Conservation (phyloP, 2,113 vertebrate genomes). For the Pogona vitticeps region DNA sequence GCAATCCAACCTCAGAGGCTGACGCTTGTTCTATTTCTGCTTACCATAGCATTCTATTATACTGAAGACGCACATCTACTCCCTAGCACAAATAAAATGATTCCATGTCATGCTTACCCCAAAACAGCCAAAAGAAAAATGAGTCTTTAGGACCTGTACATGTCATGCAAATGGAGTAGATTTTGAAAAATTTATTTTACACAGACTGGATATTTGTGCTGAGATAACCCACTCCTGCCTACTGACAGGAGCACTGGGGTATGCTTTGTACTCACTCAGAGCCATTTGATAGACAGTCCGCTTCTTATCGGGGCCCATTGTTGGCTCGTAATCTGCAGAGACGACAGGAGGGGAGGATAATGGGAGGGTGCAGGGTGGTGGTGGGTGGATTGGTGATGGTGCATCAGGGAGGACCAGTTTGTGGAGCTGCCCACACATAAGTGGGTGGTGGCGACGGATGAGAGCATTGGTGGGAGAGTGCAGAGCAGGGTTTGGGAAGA, state of each 20-base stretch:
- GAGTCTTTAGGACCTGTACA: neutral
- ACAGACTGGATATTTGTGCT: neutral
- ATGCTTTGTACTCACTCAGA: slow-evolving; percentile 81
- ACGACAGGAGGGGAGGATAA: slow-evolving; percentile 11
- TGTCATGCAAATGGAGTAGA: neutral
- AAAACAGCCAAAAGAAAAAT: neutral
- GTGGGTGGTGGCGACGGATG: slow-evolving; percentile 22
- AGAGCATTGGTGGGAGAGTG: slow-evolving; percentile 17
- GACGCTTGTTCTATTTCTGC: neutral
- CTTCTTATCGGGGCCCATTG: slow-evolving; percentile 90
- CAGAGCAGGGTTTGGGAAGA: neutral
- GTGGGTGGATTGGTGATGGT: slow-evolving; percentile 1
- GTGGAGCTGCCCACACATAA: neutral
- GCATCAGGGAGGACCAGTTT: neutral
- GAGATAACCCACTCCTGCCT: neutral
- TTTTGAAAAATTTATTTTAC: neutral
- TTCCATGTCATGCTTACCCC: neutral
- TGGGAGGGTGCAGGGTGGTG: neutral
- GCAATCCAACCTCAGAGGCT: neutral
- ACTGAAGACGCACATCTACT: neutral
- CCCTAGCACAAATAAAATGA: neutral
- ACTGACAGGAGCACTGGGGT: neutral
- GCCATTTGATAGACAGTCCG: slow-evolving; percentile 96
- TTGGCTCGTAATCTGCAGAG: slow-evolving; percentile 86
- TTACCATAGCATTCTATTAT: neutral